phyloP scores from a whole-genome alignment of 2,113 vertebrate genomes.

The Rynchops niger region DNA sequence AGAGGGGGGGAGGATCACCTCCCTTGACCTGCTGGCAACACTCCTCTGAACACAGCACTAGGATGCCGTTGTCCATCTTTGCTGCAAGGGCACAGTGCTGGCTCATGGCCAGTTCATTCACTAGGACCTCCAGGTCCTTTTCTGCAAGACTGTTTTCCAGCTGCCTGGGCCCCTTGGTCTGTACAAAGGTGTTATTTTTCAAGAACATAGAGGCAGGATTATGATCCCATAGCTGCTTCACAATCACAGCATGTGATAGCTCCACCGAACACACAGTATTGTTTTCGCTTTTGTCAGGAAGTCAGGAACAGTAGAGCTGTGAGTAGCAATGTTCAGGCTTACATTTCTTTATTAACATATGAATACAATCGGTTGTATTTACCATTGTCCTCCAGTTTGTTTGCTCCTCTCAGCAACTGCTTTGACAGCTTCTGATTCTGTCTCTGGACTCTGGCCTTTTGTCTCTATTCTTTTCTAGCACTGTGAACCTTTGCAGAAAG shows the following conservation, averaged over 20 bases:
- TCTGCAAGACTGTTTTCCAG: neutral
- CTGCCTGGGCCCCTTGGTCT: neutral
- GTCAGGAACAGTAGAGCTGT: neutral
- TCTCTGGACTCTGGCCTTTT: neutral
- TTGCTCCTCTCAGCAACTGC: neutral
- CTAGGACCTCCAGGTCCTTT: neutral
- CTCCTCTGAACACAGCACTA: neutral
- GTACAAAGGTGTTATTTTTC: neutral
- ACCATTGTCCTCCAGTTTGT: constrained; percentile 33
- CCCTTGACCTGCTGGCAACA: neutral
- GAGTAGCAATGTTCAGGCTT: neutral
- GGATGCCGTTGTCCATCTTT: neutral
- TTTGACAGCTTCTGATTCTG: neutral
- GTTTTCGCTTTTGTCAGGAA: neutral
- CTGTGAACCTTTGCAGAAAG: neutral
- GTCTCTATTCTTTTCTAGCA: neutral
- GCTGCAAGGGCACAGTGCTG: neutral
- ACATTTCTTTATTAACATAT: neutral
- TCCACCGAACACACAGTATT: neutral
- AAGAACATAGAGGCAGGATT: neutral
- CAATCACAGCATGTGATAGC: neutral
- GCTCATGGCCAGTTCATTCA: neutral
- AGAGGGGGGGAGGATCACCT: neutral
- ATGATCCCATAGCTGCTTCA: neutral
- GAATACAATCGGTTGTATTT: constrained; percentile 1